These are phyloP conservation scores for Diachasma alloeum DNA, from an alignment of 1,140 invertebrate species.

Conservation along the genomic window DNA sequence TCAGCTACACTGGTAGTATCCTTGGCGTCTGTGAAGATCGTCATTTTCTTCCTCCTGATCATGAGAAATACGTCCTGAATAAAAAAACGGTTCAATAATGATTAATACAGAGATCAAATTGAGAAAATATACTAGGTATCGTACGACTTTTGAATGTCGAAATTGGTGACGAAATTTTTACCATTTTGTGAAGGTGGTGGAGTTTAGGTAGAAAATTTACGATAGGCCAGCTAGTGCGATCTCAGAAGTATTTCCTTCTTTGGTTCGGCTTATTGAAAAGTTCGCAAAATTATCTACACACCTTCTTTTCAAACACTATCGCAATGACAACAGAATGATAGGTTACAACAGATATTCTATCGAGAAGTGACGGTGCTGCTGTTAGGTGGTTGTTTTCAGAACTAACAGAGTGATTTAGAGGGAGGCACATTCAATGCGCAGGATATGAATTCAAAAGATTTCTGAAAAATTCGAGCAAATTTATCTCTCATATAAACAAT, in stretches of 20 bases:
- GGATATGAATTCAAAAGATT: too few species aligned
- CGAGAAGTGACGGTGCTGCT: background rate
- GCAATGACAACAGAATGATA: background rate
- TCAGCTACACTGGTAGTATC: slow-evolving; percentile 93
- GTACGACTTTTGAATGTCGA: background rate
- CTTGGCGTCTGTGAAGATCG: slow-evolving; percentile 98
- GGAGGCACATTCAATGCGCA: too few species aligned
- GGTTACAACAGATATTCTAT: background rate
- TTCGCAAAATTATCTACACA: background rate
- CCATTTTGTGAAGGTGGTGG: background rate
- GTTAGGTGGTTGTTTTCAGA: background rate
- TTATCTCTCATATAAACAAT: too few species aligned
- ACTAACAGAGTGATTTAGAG: background rate
- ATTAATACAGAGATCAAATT: background rate
- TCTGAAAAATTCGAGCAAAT: too few species aligned
- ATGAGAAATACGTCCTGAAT: slow-evolving; percentile 96
- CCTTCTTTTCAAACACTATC: background rate
- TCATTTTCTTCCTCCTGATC: slow-evolving; percentile 95
- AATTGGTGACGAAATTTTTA: background rate
- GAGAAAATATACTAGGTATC: background rate
- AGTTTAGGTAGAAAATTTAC: background rate
- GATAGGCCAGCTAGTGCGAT: background rate
- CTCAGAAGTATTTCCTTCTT: background rate
- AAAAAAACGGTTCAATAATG: slow-evolving; percentile 1
- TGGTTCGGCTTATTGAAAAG: background rate